Conservation (phyloP, 2,113 vertebrate species). For the Eurystomus gularis region DNA sequence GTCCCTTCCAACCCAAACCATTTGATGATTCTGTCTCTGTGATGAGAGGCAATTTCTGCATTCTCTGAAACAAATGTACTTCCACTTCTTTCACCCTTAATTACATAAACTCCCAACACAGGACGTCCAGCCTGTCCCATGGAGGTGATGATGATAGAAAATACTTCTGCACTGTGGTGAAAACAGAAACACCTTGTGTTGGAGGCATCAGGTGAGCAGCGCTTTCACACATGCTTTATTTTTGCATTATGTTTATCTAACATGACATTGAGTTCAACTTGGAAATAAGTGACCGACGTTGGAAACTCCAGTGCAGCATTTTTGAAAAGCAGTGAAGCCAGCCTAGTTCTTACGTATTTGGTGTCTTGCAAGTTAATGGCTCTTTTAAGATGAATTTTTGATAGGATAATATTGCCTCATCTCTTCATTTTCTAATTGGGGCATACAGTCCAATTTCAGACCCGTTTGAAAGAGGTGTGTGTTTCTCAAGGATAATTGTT, state of each 20-base stretch:
- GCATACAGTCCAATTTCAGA: neutral
- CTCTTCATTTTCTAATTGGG: neutral
- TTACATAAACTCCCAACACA: rapidly evolving
- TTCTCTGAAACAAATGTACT: neutral
- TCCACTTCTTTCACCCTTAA: neutral
- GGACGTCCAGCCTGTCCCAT: rapidly evolving
- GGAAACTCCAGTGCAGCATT: neutral
- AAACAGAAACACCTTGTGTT: neutral
- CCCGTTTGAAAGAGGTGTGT: neutral
- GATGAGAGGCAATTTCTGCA: neutral
- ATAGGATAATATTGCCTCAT: neutral
- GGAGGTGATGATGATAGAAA: neutral
- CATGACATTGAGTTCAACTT: neutral
- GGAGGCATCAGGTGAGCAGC: neutral
- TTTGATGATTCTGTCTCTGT: too few relatives aligned
- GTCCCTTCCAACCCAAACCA: too few relatives aligned
- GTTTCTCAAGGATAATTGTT: neutral
- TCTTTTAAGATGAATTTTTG: neutral
- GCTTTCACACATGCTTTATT: neutral
- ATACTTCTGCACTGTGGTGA: neutral
- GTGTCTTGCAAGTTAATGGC: neutral
- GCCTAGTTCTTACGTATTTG: neutral
- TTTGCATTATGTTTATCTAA: neutral
- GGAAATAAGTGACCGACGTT: rapidly evolving
- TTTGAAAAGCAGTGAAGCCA: neutral